phyloP scores from a whole-genome alignment of 2,797 vertebrate species.

The Macroramphosus scolopax region DNA sequence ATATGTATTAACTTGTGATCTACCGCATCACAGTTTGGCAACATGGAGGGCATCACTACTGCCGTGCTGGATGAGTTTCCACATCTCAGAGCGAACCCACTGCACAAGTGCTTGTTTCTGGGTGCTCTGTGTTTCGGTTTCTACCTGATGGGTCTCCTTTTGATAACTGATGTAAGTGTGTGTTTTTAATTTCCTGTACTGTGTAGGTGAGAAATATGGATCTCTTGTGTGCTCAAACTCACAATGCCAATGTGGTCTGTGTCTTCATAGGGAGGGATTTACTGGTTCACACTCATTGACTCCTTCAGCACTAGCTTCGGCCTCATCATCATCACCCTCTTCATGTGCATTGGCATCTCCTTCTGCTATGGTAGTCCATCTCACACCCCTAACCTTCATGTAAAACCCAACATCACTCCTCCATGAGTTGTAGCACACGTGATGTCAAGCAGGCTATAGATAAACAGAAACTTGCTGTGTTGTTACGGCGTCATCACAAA shows the following conservation, averaged over 20 bases:
- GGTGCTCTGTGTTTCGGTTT: conserved; percentile 76
- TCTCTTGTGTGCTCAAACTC: conserved; percentile 10
- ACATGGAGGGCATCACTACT: conserved; percentile 86
- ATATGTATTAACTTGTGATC: conserved; percentile 9
- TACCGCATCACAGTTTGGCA: conserved; percentile 77
- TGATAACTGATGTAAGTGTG: conserved; percentile 78
- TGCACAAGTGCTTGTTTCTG: conserved; percentile 76
- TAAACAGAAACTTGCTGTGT: too few species aligned
- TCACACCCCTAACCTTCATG: background rate
- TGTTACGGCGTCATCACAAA: too few species aligned
- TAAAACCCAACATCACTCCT: conserved; percentile 3
- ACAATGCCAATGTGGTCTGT: conserved; percentile 24
- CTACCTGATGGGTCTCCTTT: conserved; percentile 82
- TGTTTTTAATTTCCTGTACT: background rate
- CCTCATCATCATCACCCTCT: conserved; percentile 87
- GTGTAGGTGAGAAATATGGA: background rate
- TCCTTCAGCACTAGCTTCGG: conserved; percentile 87
- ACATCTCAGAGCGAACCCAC: conserved; percentile 63
- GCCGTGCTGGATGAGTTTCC: conserved; percentile 83
- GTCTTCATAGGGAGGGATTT: conserved; percentile 83
- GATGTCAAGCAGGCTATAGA: too few species aligned
- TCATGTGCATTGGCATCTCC: conserved; percentile 86
- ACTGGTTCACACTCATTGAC: conserved; percentile 89
- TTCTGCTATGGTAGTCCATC: conserved; percentile 81
- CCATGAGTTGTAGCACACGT: too few species aligned